These are phyloP conservation scores for Malurus leucopterus DNA, from an alignment of 2,797 vertebrate genomes.

Conservation along the genomic window DNA sequence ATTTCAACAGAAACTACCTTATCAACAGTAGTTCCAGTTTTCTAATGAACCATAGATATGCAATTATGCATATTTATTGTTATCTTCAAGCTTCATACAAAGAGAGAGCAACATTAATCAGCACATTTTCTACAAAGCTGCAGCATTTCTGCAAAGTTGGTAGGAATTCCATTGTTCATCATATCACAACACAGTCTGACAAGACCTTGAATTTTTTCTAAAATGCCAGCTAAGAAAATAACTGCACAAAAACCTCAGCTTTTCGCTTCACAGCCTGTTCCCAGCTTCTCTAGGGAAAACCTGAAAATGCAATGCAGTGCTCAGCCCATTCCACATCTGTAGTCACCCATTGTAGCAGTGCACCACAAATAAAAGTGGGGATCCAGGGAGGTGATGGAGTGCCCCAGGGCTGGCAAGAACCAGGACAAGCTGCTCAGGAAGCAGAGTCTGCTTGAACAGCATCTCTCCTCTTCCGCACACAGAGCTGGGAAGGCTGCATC, in stretches of 20 bases:
- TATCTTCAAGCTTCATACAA: background rate
- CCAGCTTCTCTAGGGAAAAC: background rate
- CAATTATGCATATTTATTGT: background rate
- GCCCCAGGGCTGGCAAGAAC: background rate
- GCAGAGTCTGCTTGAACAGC: background rate
- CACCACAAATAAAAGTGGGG: rapidly evolving
- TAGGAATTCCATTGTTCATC: background rate
- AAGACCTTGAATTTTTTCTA: background rate
- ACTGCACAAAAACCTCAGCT: background rate
- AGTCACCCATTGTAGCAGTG: background rate
- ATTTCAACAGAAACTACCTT: background rate
- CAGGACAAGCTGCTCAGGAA: background rate
- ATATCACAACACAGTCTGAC: background rate
- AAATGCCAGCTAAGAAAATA: background rate
- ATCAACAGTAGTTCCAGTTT: background rate
- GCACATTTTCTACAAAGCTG: background rate
- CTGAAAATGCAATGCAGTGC: background rate
- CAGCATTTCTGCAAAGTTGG: background rate
- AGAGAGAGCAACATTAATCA: background rate
- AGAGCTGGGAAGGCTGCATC: background rate
- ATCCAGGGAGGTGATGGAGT: background rate
- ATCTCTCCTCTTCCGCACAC: background rate
- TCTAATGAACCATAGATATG: background rate
- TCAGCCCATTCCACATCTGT: background rate
- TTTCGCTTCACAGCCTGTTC: background rate